Base-by-base conservation (phyloP, 2,797 vertebrate genomes). In the Mus minutoides region DNA sequence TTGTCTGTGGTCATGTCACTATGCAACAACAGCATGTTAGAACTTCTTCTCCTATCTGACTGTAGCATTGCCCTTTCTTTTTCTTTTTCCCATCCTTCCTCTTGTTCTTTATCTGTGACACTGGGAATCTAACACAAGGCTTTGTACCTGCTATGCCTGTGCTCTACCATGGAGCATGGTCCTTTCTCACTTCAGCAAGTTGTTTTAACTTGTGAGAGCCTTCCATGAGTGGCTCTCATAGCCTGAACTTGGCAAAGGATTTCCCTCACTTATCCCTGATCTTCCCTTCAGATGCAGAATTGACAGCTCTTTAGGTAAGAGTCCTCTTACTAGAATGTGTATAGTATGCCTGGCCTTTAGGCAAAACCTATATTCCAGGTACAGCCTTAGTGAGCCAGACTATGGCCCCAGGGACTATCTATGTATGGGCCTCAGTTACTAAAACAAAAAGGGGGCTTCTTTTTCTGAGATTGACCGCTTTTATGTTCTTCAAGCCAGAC, bases 401-500 rank as follows among this genome's bases (percentile, higher is more conserved):
- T 64, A 5, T 69, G 91, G 77, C 49, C 83, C 71, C 24, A 46
- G 64, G n/a, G 31, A 58, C n/a, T n/a, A 56, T 8, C 12, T 58
- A 37, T 13, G 13, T 82, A 40, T 17, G 26, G 56, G 54, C 31
- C 26, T 22, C 37, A 46, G 62, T 69, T 52, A 49, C 34, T 13
- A 40, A 69, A 60, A 60, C 31, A 62, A 37, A 84, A 60, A 46
- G 80, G n/a, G 40, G 77, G n/a, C 31, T 64, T 83, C 11, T 91
- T 93, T 96, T 86, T 86, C 75, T 76, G 71, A 71, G 21, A 90
- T 94, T 80, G 49, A 86, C 92, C 94, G 77, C 79, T 92, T 93
- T 95, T 91, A 75, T 90, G 79, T 91, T 97, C 52, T 92, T 92
- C 78, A 88, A 82, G 60, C 89, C 91, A 92, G 91, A 78, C n/a